Percentiles rank a stretch among this genome's conserved stretches.
phyloP scores from a whole-genome alignment of 2,888 invertebrate species.

The Drosophila tanythrix region DNA sequence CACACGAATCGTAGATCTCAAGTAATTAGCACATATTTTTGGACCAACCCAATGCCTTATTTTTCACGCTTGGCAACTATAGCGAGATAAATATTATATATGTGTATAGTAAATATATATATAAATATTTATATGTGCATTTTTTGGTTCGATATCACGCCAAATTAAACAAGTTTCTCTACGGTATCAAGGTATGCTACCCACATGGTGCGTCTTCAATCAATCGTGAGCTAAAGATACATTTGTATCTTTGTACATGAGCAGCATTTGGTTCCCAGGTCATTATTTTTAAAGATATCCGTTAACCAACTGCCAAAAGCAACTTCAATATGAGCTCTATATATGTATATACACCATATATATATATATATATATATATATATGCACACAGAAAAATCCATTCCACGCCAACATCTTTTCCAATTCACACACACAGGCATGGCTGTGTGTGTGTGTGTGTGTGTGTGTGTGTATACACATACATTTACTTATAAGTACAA shows the following conservation, averaged over 20 bases:
- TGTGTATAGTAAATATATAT: conserved; percentile 10
- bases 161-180: conserved; percentile 66
- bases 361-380: conserved; percentile 18
- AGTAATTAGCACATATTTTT: conserved; percentile 45
- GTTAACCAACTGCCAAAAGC: conserved; percentile 55
- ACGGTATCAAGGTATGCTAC: conserved; percentile 22
- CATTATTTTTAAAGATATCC: conserved; percentile 57
- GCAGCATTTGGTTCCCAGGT: conserved; percentile 48
- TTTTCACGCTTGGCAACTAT: conserved; percentile 22
- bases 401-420: conserved; percentile 61
- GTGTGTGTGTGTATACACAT: not conserved
- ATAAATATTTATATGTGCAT: conserved; percentile 8
- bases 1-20: conserved; percentile 7
- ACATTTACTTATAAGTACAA: conserved; percentile 30
- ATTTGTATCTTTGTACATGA: conserved; percentile 23
- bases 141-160: conserved; percentile 33
- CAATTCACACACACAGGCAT: conserved; percentile 17
- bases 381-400: conserved; percentile 47
- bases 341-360: conserved; percentile 24
- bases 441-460: not conserved
- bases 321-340: conserved; percentile 48
- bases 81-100: conserved; percentile 10
- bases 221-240: conserved; percentile 33
- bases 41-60: conserved; percentile 22
- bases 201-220: conserved; percentile 40